Percentiles rank a stretch among this genome's conserved stretches.
These are phyloP conservation scores for Corticium candelabrum DNA, from an alignment of 37 sponge, comb jelly and placozoan genomes.

Conservation along the genomic window DNA sequence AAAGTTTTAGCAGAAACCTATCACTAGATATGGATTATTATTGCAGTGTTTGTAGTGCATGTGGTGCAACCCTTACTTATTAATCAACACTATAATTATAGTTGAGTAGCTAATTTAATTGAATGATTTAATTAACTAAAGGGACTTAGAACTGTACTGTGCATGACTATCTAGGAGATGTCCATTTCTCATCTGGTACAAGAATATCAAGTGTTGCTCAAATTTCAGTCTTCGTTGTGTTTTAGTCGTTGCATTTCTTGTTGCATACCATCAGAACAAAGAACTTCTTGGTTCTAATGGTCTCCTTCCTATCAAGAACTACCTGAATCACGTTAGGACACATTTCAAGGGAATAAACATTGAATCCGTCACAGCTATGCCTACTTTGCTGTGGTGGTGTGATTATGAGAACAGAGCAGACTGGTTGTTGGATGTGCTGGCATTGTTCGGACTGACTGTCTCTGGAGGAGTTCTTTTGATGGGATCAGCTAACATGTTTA, in stretches of 20 bases:
- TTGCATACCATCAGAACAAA: constrained; percentile 75
- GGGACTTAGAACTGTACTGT: no score
- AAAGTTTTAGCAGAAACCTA: no score
- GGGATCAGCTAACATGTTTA: constrained; percentile 70
- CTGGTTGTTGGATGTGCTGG: constrained; percentile 39
- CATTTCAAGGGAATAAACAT: constrained; percentile 27
- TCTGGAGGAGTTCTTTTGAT: constrained; percentile 45
- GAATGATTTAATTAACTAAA: no score
- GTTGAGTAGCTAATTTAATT: no score
- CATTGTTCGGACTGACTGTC: constrained; percentile 48
- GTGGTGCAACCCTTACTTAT: no score
- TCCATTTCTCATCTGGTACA: no score
- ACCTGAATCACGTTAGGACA: constrained; percentile 27
- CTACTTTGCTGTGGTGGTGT: constrained; percentile 75
- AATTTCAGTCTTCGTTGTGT: no score
- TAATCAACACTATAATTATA: no score
- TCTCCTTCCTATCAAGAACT: constrained; percentile 47
- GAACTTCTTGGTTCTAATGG: constrained; percentile 64
- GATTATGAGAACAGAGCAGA: constrained; percentile 28
- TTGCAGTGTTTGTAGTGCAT: no score
- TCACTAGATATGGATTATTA: no score
- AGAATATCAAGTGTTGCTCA: no score
- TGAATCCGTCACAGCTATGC: constrained; percentile 16
- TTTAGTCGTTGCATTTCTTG: constrained; percentile 75
- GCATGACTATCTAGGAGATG: no score